These are phyloP conservation scores for Centruroides sculpturatus DNA, from an alignment of 1,140 invertebrate genomes.

Conservation along the genomic window DNA sequence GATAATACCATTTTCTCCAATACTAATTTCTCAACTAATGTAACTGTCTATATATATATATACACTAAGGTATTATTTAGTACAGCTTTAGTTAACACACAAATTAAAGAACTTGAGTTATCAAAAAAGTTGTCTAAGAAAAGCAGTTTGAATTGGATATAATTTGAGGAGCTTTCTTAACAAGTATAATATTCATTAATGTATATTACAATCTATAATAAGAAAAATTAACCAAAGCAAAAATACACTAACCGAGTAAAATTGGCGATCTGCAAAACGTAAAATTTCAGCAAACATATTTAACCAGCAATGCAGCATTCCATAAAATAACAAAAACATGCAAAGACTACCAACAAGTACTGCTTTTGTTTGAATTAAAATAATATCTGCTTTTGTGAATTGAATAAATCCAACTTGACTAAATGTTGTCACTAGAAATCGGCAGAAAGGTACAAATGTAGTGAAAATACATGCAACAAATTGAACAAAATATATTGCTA, in stretches of 20 bases:
- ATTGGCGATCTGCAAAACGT: constrained; percentile 66
- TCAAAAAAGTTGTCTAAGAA: too few relatives aligned
- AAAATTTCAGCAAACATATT: constrained; percentile 78
- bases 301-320: constrained; percentile 71
- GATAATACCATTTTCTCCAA: too few relatives aligned
- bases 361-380: constrained; percentile 50
- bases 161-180: too few relatives aligned
- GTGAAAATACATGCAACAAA: constrained; percentile 60
- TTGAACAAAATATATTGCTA: constrained; percentile 52
- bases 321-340: constrained; percentile 64
- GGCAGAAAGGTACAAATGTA: constrained; percentile 58
- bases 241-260: constrained; percentile 47
- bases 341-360: constrained; percentile 57
- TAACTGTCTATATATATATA: too few relatives aligned
- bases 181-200: too few relatives aligned
- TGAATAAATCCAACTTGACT: constrained; percentile 48
- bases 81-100: too few relatives aligned
- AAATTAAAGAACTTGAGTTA: too few relatives aligned
- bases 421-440: constrained; percentile 54
- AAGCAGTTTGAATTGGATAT: too few relatives aligned
- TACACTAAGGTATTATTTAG: too few relatives aligned
- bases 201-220: too few relatives aligned
- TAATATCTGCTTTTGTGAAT: constrained; percentile 40
- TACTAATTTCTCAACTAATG: too few relatives aligned
- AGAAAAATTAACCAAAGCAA: too few relatives aligned